Evolutionary conservation across 2,888 invertebrate genomes (phyloP), one percentile per base, ranked within the genome.

Genomic region (Pyralis farinalis): DNA sequence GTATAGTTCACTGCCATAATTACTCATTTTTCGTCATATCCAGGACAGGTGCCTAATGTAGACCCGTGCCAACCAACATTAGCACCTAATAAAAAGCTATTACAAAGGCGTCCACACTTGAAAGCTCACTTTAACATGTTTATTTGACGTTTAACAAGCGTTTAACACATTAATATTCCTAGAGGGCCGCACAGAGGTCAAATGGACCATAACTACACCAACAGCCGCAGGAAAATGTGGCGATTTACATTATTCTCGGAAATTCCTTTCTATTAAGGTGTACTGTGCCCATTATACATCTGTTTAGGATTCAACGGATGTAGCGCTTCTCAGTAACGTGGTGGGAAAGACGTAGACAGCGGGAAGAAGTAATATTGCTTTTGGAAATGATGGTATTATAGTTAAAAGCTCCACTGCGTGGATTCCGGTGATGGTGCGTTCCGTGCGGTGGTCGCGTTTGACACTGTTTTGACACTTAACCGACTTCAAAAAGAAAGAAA

Each of bases 171-270:
- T 38, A 38, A 22, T 32, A 16, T 31, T 38, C 38, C 32, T 38
- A 21, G 31, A 10, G 16, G 30, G 8, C 25, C n/a, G 7, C 25
- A 25, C 7, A 25, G 25, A 25, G 25, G 25, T 25, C 25, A 25
- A 25, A 25, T 25, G 71, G 73, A 71, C 78, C 78, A 78, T 81
- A 78, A 81, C 67, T 82, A 57, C 71, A 70, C 69, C 66, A 51
- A 32, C 36, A 44, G 34, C 34, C 39, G 43, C 46, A 44, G 55
- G 70, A 74, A 71, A 71, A 64, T 49, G 63, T 63, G 55, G 53
- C 56, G 57, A 71, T 79, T 79, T 76, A 80, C 75, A 76, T 73
- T 67, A 71, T 83, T 80, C 84, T 63, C 63, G 59, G 84, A 78
- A 83, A 68, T 61, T 51, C 63, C 7, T 64, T 58, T 71, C 66